A percentile compares a stretch with the other conserved stretches of the same genome.
These are phyloP conservation scores for Idaea straminata DNA, from an alignment of 2,888 invertebrate species.

Conservation along the genomic window DNA sequence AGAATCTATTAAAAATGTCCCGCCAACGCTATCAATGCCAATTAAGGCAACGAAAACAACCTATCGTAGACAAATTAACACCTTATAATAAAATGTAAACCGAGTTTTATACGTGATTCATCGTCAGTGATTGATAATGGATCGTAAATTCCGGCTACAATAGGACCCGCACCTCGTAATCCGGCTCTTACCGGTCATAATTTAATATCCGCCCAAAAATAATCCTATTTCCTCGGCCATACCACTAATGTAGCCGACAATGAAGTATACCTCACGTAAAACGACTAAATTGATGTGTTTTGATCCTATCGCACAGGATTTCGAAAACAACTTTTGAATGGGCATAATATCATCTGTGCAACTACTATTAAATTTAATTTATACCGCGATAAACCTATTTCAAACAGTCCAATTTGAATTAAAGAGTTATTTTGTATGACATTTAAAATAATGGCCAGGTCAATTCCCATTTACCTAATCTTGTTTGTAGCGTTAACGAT, in stretches of 20 bases:
- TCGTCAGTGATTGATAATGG: slow-evolving; percentile 39
- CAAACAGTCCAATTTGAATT: background rate
- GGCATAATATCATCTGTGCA: background rate
- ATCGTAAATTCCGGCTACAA: slow-evolving; percentile 52
- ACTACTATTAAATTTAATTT: background rate
- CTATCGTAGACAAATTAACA: slow-evolving; percentile 3
- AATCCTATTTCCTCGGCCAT: slow-evolving; percentile 66
- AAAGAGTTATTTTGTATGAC: background rate
- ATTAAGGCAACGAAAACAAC: slow-evolving; percentile 4
- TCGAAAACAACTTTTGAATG: background rate
- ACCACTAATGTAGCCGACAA: slow-evolving; percentile 46
- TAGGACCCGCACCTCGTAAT: slow-evolving; percentile 64
- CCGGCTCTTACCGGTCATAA: slow-evolving; percentile 66
- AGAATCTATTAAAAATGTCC: background rate
- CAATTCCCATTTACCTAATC: background rate
- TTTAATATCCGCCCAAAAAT: slow-evolving; percentile 77
- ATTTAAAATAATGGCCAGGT: background rate
- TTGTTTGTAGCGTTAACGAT: background rate
- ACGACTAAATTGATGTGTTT: slow-evolving; percentile 28
- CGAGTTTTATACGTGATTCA: slow-evolving; percentile 28
- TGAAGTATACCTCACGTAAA: slow-evolving; percentile 26
- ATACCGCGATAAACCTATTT: background rate
- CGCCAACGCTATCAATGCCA: background rate
- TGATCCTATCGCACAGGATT: slow-evolving; percentile 17
- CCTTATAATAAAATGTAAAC: slow-evolving; percentile 4